Conservation (phyloP, 1,140 invertebrate species). For the Chelonus insularis region DNA sequence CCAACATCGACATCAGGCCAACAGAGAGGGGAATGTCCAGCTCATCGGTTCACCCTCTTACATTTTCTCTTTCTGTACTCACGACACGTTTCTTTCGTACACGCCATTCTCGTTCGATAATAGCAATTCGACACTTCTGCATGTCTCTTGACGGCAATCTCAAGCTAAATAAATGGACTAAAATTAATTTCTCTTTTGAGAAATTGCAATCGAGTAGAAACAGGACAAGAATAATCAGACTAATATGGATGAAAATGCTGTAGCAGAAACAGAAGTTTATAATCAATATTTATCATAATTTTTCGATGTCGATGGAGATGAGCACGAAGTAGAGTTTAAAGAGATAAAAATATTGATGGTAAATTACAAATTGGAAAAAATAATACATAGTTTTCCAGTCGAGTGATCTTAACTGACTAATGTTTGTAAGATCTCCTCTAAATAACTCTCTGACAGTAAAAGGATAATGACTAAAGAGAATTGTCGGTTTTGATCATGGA, state of each 20-base stretch:
- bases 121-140: slow-evolving; percentile 23
- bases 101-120: slow-evolving; percentile 27
- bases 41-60: slow-evolving; percentile 25
- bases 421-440: slow-evolving; percentile 41
- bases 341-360: not conserved
- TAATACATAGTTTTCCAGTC: slow-evolving; percentile 43
- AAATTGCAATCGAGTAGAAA: slow-evolving; percentile 1
- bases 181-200: slow-evolving; percentile 6
- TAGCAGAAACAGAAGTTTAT: slow-evolving; percentile 8
- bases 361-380: not conserved
- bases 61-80: slow-evolving; percentile 22
- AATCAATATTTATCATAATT: slow-evolving; percentile 8
- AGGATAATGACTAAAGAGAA: slow-evolving; percentile 46
- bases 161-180: not conserved
- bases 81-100: slow-evolving; percentile 31
- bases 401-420: slow-evolving; percentile 38
- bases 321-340: not conserved
- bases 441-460: slow-evolving; percentile 47
- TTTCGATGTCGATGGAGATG: not conserved
- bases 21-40: slow-evolving; percentile 31
- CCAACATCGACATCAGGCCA: slow-evolving; percentile 1
- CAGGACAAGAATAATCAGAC: not conserved
- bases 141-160: not conserved
- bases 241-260: too few relatives aligned
- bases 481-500: slow-evolving; percentile 30